A percentile compares a stretch with the other conserved stretches of the same genome.
Evolutionary conservation across 2,888 invertebrate genomes (phyloP).

Genomic region (Xestia ashworthii): DNA sequence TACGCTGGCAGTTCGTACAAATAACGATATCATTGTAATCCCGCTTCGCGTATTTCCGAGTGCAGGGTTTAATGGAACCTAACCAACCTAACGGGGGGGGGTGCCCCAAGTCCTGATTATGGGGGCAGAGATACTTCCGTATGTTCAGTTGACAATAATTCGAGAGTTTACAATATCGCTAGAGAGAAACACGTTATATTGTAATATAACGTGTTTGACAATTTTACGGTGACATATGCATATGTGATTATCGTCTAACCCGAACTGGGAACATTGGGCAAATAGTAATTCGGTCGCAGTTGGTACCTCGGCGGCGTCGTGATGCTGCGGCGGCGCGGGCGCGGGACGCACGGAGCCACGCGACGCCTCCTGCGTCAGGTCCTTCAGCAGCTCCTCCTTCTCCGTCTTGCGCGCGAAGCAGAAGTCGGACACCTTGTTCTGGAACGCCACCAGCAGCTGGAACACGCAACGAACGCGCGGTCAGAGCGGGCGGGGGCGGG

Average conservation of each 20-base stretch:
- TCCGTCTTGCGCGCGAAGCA: slow-evolving; percentile 99
- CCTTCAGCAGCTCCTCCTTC: slow-evolving; percentile 99
- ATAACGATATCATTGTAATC: neutral
- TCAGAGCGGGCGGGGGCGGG: neutral
- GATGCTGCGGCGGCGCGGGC: slow-evolving; percentile 75
- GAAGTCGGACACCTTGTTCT: slow-evolving; percentile 99
- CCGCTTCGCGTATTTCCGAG: no score
- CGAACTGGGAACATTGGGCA: neutral
- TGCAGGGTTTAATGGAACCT: no score
- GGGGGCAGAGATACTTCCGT: no score
- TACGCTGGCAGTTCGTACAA: neutral
- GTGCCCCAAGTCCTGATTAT: no score
- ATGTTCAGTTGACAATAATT: no score
- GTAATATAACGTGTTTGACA: no score
- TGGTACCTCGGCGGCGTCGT: slow-evolving; percentile 67
- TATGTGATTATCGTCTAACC: no score
- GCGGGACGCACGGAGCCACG: slow-evolving; percentile 90
- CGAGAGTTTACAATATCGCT: no score
- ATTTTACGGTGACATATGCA: no score
- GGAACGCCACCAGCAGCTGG: slow-evolving; percentile 97
- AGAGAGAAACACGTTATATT: no score
- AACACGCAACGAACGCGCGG: slow-evolving; percentile 10
- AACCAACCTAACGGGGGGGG: no score
- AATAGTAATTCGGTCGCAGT: neutral
- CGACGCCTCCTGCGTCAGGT: slow-evolving; percentile 96